phyloP scores from a whole-genome alignment of 2,888 invertebrate genomes.

The Incurvaria masculella region DNA sequence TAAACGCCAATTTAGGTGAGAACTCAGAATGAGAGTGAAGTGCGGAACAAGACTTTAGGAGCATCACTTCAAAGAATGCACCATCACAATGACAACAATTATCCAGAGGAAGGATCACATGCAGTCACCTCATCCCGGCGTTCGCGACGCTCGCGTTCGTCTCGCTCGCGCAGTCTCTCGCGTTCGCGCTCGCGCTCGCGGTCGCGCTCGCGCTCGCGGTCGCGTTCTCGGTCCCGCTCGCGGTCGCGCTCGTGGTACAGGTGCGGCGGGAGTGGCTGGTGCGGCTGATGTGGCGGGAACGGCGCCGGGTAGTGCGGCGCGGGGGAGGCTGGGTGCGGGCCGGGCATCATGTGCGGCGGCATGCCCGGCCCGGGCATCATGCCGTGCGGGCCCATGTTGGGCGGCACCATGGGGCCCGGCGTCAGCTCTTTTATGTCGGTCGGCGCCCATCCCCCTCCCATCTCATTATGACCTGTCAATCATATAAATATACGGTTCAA shows the following conservation, averaged over 20 bases:
- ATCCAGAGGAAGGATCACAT: no score
- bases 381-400: constrained; percentile 21
- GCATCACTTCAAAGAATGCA: no score
- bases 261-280: constrained; percentile 19
- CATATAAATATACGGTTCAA: no score
- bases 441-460: constrained; percentile 57
- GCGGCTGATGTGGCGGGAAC: constrained; percentile 24
- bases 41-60: no score
- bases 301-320: constrained; percentile 30
- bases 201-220: constrained; percentile 33
- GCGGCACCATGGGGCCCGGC: constrained; percentile 51
- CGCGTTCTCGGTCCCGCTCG: constrained; percentile 20
- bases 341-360: constrained; percentile 25
- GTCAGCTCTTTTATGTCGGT: constrained; percentile 67
- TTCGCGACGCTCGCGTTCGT: constrained; percentile 25
- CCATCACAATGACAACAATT: no score
- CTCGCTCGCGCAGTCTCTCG: constrained; percentile 30
- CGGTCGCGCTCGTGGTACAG: constrained; percentile 25
- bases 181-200: constrained; percentile 46
- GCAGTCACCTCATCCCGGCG: constrained; percentile 36
- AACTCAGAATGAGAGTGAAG: no score
- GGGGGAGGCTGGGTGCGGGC: constrained; percentile 30
- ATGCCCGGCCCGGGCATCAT: constrained; percentile 25
- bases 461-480: constrained; percentile 35
- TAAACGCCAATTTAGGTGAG: no score